phyloP scores from a whole-genome alignment of 1,140 invertebrate species.

The Calephelis nemesis region DNA sequence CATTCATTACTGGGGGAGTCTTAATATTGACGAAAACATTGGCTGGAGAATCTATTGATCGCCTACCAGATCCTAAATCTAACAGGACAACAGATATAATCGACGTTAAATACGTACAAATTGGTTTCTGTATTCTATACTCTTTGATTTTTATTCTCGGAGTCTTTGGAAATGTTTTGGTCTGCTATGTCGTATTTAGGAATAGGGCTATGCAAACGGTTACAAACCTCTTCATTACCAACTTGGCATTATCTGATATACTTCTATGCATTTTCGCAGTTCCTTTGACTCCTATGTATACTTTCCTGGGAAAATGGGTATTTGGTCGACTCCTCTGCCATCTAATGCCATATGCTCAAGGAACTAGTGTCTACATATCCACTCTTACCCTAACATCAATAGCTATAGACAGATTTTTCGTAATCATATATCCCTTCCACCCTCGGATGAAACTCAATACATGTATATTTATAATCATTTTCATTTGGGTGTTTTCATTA shows the following conservation, averaged over 20 bases:
- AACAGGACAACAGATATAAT: slow-evolving; percentile 80
- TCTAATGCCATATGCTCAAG: slow-evolving; percentile 94
- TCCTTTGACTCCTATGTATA: slow-evolving; percentile 96
- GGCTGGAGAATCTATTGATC: slow-evolving; percentile 59
- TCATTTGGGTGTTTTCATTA: slow-evolving; percentile 95
- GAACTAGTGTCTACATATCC: slow-evolving; percentile 97
- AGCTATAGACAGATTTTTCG: slow-evolving; percentile 97
- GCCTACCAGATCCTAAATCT: slow-evolving; percentile 60
- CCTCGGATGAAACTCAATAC: slow-evolving; percentile 93
- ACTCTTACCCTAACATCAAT: slow-evolving; percentile 98
- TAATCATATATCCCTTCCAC: slow-evolving; percentile 97
- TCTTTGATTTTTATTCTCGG: slow-evolving; percentile 93
- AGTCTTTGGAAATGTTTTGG: slow-evolving; percentile 94
- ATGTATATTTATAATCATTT: slow-evolving; percentile 91
- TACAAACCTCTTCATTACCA: slow-evolving; percentile 99
- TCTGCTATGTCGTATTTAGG: slow-evolving; percentile 94
- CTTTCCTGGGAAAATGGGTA: slow-evolving; percentile 93
- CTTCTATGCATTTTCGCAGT: slow-evolving; percentile 95
- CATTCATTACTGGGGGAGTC: slow-evolving; percentile 51
- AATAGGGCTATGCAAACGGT: slow-evolving; percentile 98
- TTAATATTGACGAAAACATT: slow-evolving; percentile 65
- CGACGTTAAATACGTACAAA: slow-evolving; percentile 84
- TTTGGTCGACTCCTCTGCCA: slow-evolving; percentile 95
- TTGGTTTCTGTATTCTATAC: slow-evolving; percentile 93
- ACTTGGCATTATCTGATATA: slow-evolving; percentile 97